These are phyloP conservation scores for Semnornis frantzii DNA, from an alignment of 2,113 vertebrate species.

Conservation along the genomic window DNA sequence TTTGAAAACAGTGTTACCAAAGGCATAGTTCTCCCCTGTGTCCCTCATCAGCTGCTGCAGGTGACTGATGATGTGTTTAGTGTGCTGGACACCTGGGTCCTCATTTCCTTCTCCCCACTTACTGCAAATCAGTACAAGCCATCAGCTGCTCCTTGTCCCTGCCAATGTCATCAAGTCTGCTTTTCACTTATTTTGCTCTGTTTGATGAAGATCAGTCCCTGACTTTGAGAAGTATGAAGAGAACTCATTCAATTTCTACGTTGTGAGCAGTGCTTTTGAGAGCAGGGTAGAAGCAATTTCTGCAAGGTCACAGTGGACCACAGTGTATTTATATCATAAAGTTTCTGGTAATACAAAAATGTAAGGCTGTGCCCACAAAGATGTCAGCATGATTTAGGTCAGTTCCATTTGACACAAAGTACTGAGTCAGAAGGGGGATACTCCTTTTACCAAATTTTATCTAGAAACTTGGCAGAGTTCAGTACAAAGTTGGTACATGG, in stretches of 20 bases:
- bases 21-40: not conserved
- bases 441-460: not conserved
- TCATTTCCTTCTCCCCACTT: not conserved
- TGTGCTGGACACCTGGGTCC: rapidly evolving
- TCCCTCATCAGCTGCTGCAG: rapidly evolving
- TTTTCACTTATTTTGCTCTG: rapidly evolving
- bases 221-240: not conserved
- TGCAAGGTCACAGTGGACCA: not conserved
- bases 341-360: not conserved
- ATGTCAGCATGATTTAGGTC: not conserved
- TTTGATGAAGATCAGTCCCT: not conserved
- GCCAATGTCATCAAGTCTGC: not conserved
- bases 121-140: not conserved
- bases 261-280: not conserved
- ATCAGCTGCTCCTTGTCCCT: not conserved
- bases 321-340: not conserved
- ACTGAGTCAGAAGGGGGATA: not conserved
- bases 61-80: rapidly evolving
- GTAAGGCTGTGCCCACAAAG: rapidly evolving
- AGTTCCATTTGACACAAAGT: not conserved
- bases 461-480: not conserved
- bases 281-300: not conserved
- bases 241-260: not conserved
- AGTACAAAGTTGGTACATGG: not conserved
- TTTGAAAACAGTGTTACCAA: not conserved